Base-by-base conservation (phyloP, 2,888 invertebrate species). In the Epicampocera succincta region DNA sequence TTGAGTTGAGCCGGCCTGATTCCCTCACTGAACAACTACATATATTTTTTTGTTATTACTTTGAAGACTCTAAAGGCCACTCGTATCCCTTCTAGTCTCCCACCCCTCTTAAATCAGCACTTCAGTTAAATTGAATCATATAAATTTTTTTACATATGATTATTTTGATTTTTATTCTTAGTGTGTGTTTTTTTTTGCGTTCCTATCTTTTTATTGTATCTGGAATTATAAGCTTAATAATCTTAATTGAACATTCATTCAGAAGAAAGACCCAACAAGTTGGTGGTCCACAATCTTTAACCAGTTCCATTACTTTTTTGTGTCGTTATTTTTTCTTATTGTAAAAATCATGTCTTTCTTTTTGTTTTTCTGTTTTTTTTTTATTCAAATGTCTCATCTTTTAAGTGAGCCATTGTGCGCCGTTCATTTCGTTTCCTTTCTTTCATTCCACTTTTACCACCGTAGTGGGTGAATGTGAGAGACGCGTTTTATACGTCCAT, bases 211-310 rank as follows among this genome's bases (percentile, higher is more conserved):
- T 60, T 74, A 63, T 76, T 76, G 76, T 69, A 76, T 69, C 50
- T 76, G 73, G 69, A 82, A 82, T 74, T 78, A 65, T 78, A 71
- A 66, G 78, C 78, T 82, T 78, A 82, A 82, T 82, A 79, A 78
- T 71, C 82, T 82, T 82, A 82, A 82, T 82, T 82, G 78, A 82
- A 79, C 78, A 71, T 78, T 77, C 81, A 78, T 78, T 78, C 72
- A 78, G 46, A 54, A 56, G 44, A 72, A 58, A 50, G 13, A 38
- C 15, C 38, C 66, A 73, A 60, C 78, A 79, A 79, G 78, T 79
- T 79, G 78, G 78, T 79, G 78, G 78, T 79, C 78, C 38, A 66
- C 72, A 73, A 73, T 66, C 66, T 79, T 72, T 73, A 73, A 73
- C 66, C 76, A 76, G 72, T 72, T 73, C 66, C 66, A 77, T 40